Percentiles rank a stretch among this genome's conserved stretches.
These are phyloP conservation scores for Mayetiola destructor DNA, from an alignment of 2,888 invertebrate species.

Conservation along the genomic window DNA sequence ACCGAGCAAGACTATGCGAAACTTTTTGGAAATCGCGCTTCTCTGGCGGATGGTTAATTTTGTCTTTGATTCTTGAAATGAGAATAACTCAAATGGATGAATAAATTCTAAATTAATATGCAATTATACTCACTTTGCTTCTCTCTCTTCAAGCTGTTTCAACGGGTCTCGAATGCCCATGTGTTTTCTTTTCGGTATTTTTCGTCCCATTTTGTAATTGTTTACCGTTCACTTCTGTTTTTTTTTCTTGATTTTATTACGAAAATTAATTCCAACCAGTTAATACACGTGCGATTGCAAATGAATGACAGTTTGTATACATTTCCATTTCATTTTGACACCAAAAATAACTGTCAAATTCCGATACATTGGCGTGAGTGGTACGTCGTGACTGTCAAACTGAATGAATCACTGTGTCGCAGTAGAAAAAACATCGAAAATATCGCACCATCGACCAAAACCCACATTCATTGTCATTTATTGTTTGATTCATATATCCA, in stretches of 20 bases:
- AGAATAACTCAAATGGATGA: conserved; percentile 4
- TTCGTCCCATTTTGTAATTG: conserved; percentile 43
- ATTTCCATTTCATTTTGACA: too few relatives aligned
- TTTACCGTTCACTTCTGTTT: too few relatives aligned
- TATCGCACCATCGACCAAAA: background rate
- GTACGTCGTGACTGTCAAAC: too few relatives aligned
- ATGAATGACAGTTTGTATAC: too few relatives aligned
- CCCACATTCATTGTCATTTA: background rate
- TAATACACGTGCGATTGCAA: too few relatives aligned
- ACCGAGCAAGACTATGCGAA: conserved; percentile 50
- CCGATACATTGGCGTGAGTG: too few relatives aligned
- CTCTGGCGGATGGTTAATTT: conserved; percentile 60
- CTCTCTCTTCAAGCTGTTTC: conserved; percentile 48
- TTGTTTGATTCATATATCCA: background rate
- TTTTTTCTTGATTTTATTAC: too few relatives aligned
- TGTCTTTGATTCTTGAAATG: conserved; percentile 47
- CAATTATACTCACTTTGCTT: conserved; percentile 41
- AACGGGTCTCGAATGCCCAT: conserved; percentile 62
- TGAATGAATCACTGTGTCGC: background rate
- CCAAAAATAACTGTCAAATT: too few relatives aligned
- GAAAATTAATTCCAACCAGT: too few relatives aligned
- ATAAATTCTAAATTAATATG: background rate
- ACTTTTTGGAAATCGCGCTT: conserved; percentile 57
- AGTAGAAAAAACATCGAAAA: conserved; percentile 8
- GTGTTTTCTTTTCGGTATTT: conserved; percentile 71